phyloP scores from a whole-genome alignment of 2,797 vertebrate genomes.

The Sebastes kiyomatsui region DNA sequence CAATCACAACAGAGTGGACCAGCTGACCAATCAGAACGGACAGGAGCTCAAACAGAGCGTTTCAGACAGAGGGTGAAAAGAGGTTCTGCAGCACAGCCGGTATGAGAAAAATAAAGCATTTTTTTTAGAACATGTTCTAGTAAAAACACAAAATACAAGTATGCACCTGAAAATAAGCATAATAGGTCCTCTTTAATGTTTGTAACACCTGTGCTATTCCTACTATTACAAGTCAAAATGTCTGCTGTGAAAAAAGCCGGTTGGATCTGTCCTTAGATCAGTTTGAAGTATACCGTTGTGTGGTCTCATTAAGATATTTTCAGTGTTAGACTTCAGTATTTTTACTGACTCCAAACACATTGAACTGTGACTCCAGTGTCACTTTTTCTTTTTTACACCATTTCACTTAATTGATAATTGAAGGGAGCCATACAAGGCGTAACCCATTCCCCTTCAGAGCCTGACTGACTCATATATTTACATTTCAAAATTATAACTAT shows the following conservation, averaged over 20 bases:
- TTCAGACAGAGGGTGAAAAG: background rate
- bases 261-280: background rate
- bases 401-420: background rate
- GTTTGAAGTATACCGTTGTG: background rate
- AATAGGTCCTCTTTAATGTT: background rate
- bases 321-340: background rate
- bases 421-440: background rate
- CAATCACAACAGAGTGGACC: background rate
- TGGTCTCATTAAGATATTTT: background rate
- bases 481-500: conserved; percentile 27
- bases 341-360: background rate
- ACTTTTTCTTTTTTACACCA: background rate
- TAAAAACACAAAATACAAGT: no score
- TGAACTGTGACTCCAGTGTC: background rate
- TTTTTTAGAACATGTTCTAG: no score
- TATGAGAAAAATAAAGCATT: background rate
- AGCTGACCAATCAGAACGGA: background rate
- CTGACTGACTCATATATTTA: conserved; percentile 30
- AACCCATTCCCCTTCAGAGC: background rate
- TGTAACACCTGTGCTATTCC: background rate
- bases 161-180: no score
- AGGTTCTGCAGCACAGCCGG: background rate
- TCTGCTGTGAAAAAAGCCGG: background rate
- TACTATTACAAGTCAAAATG: background rate
- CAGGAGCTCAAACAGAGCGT: background rate